Percentiles rank a stretch among this genome's conserved stretches.
phyloP scores from a whole-genome alignment of 2,113 vertebrate species.

The Rhabdornis inornatus region DNA sequence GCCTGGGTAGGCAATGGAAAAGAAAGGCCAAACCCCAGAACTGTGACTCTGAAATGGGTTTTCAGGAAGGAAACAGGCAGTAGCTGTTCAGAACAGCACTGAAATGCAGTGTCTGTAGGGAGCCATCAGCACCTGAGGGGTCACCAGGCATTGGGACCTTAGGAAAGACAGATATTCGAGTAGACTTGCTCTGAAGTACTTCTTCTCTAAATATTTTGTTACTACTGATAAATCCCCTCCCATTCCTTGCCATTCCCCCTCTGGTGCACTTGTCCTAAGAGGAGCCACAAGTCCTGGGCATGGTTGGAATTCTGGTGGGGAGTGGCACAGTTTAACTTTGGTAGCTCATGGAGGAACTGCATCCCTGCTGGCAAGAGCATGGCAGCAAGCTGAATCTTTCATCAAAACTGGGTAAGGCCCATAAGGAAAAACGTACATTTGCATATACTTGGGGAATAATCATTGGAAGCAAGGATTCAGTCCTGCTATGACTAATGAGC shows the following conservation, averaged over 20 bases:
- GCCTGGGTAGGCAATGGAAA: neutral
- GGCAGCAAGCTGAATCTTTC: neutral
- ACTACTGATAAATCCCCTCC: neutral
- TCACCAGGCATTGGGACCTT: neutral
- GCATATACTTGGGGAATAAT: neutral
- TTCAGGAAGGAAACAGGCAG: neutral
- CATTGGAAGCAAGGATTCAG: neutral
- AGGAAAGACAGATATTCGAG: rapidly evolving
- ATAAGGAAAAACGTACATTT: neutral
- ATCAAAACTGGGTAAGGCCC: neutral
- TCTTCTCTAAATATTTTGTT: neutral
- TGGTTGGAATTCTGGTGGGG: neutral
- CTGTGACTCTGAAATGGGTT: neutral
- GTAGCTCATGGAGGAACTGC: neutral
- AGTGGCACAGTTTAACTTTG: rapidly evolving
- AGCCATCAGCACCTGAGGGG: neutral
- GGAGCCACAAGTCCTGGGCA: neutral
- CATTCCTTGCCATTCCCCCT: neutral
- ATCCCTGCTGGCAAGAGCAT: neutral
- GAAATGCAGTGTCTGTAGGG: neutral
- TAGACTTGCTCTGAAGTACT: neutral
- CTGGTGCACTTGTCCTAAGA: neutral
- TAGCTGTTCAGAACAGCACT: neutral
- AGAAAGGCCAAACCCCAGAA: neutral
- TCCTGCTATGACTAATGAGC: neutral